A percentile compares a stretch with the other conserved stretches of the same genome.
Conservation (phyloP, 2,797 vertebrate species). For the Synanceia verrucosa region DNA sequence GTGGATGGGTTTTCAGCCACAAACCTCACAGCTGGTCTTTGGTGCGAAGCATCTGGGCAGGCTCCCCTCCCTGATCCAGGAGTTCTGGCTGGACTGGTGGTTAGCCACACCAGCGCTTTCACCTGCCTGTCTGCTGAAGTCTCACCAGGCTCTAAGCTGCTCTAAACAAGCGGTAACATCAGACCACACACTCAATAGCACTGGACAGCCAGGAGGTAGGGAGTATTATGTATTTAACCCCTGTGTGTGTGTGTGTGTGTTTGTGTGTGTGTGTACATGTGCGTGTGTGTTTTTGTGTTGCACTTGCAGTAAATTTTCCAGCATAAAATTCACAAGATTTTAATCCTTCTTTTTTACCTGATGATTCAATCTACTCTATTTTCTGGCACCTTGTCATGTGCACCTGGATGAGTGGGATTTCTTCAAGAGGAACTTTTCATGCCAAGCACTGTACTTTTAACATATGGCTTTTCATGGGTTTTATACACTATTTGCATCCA, state of each 20-base stretch:
- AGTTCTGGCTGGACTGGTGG: conserved; percentile 57
- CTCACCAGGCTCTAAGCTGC: conserved; percentile 43
- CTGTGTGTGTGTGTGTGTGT: neutral
- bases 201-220: conserved; percentile 59
- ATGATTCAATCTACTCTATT: neutral
- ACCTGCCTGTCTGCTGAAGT: conserved; percentile 60
- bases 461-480: neutral
- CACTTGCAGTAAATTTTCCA: neutral
- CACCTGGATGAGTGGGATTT: conserved; percentile 21
- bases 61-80: conserved; percentile 41
- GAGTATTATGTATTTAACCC: conserved; percentile 14
- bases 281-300: conserved; percentile 16
- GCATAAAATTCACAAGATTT: neutral
- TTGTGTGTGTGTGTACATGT: neutral
- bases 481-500: neutral
- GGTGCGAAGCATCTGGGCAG: conserved; percentile 52
- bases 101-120: conserved; percentile 64
- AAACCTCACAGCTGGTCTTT: conserved; percentile 67
- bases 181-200: conserved; percentile 60
- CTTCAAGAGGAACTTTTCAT: conserved; percentile 12
- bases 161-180: conserved; percentile 60
- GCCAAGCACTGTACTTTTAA: neutral
- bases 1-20: conserved; percentile 51
- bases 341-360: neutral
- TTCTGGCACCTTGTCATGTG: conserved; percentile 10